Evolutionary conservation across 2,797 vertebrate species (phyloP), one percentile per base, ranked within the genome.

Genomic region (Nyctalus aviator): DNA sequence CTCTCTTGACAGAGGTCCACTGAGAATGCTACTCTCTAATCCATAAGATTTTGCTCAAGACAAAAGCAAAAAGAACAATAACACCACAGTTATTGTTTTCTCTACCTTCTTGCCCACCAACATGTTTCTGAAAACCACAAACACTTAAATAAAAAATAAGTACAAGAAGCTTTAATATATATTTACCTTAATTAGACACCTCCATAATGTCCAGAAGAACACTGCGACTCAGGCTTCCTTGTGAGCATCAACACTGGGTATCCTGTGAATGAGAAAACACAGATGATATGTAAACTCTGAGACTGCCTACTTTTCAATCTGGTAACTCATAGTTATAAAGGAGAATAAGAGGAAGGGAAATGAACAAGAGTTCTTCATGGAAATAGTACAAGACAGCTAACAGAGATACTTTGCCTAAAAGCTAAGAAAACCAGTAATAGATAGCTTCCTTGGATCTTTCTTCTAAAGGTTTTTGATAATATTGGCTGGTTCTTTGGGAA

Each of bases 161-260:
- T 20, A 23, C n/a, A 77, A 85, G 32, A 77, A 77, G 35, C 20
- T 64, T 64, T 64, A 66, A 66, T 23, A 12, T 44, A 44, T 44
- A 9, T 13, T 92, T 98, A 98, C 98, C 98, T 98, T 98, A 97
- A 92, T 97, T 96, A 93, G 44, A 62, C 21, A 35, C 76, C 92
- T 86, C 90, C 91, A 93, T 71, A 44, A 25, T 14, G 9, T 89
- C 73, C 73, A 59, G 88, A 94, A 96, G 69, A 27, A 77, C 25
- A 82, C 7, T 66, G 75, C 10, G n/a, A 41, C 11, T 91, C 76
- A 35, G 62, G 62, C 27, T n/a, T 30, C 84, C 71, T 96, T 84
- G 68, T 89, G 76, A 96, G 86, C 50, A 27, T 64, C 79, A 90
- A 82, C 14, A 23, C 20, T 8, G 57, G 81, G 84, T 94, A 94